Evolutionary conservation across 2,113 vertebrate genomes (phyloP), one percentile per base, ranked within the genome.

Genomic region (Hippoglossus stenolepis): DNA sequence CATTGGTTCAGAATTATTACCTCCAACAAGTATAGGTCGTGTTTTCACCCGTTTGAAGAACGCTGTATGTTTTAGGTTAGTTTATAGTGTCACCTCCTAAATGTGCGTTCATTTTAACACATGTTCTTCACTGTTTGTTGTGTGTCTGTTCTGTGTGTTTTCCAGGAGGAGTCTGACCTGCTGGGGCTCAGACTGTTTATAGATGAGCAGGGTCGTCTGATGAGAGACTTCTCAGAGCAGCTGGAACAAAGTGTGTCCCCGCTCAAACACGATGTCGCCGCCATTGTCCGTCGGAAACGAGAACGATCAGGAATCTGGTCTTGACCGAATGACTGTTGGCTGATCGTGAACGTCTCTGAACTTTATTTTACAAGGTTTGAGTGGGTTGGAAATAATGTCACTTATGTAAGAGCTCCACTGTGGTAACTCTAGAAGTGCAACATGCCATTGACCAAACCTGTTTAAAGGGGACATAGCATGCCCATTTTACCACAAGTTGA

Each of bases 251-350:
- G 95, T 31, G 93, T 97, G 73, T 91, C 92, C 43, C 83, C 91
- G 0, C 91, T 98, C 54, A 98, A 97, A 93, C 95, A 94, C 66
- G 95, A 97, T 1, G 94, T 97, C 21, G 95, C 95, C 0, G 83
- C 93, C 64, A 96, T 96, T 18, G 94, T 97, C 20, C 95, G 94
- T 35, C 94, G 93, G 76, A 97, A 96, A 89, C 93, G 93, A 75
- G 96, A 96, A 43, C 87, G 89, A 28, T 93, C 92, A 0, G 93
- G 90, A 64, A 65, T 89, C 72, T 94, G 90, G 91, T 90, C 92
- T 15, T 93, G 83, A 93, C 26, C 2, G 38, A 64, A 2, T 24
- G 3, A 54, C 38, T 0, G 4, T 51, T 56, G 3, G 24, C 15
- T 4, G 13, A 5, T 20, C 7, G 20, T 35, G 17, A 31, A 54